phyloP scores from a whole-genome alignment of 2,888 invertebrate species.

The Peribatodes rhomboidaria region DNA sequence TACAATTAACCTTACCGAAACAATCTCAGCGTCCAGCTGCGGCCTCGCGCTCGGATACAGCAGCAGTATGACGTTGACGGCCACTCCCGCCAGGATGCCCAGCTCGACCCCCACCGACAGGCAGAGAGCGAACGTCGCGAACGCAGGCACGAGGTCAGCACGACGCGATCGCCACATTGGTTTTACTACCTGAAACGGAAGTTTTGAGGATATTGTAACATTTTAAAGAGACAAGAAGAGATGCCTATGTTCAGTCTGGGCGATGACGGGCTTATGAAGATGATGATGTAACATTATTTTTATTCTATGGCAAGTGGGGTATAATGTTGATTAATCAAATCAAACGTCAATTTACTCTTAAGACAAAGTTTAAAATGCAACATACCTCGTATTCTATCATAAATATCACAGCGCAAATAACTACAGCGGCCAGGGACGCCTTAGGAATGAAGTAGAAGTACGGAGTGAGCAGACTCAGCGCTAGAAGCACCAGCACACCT shows the following conservation, averaged over 20 bases:
- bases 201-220: background rate
- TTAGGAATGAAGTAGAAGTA: slow-evolving; percentile 96
- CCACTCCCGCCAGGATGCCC: slow-evolving; percentile 94
- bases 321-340: too few species aligned
- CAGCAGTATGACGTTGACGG: slow-evolving; percentile 91
- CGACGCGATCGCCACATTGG: slow-evolving; percentile 95
- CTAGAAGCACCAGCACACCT: slow-evolving; percentile 93
- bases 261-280: too few species aligned
- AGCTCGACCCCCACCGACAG: slow-evolving; percentile 94
- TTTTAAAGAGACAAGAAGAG: too few species aligned
- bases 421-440: slow-evolving; percentile 95
- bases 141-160: slow-evolving; percentile 92
- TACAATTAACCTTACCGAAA: slow-evolving; percentile 83
- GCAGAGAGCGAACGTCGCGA: slow-evolving; percentile 94
- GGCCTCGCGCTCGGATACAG: slow-evolving; percentile 94
- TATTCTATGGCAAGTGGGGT: too few species aligned
- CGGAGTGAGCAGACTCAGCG: slow-evolving; percentile 94
- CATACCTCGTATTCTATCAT: slow-evolving; percentile 95
- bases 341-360: background rate
- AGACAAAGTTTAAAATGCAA: background rate
- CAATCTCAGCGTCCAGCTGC: slow-evolving; percentile 90
- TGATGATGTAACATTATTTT: too few species aligned
- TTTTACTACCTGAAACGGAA: slow-evolving; percentile 88
- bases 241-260: too few species aligned
- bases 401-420: slow-evolving; percentile 97